These are phyloP conservation scores for Chelonoidis abingdonii DNA, from an alignment of 2,113 vertebrate species.

Conservation along the genomic window DNA sequence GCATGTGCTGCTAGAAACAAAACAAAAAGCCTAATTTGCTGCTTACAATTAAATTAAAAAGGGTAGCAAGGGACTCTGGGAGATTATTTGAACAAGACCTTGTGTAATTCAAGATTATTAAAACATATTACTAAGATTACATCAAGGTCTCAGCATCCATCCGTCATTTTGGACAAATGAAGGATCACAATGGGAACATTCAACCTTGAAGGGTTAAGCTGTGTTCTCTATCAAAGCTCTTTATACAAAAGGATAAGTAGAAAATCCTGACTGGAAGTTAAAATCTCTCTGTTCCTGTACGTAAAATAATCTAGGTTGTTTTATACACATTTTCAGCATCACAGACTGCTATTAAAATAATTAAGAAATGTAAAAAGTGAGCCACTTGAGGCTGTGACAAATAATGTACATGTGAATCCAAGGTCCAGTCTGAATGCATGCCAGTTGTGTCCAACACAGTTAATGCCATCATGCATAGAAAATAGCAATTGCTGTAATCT, in stretches of 20 bases:
- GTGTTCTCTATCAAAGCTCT: not conserved
- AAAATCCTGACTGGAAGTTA: constrained; percentile 8
- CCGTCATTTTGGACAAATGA: constrained; percentile 11
- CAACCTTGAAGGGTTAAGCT: constrained; percentile 7
- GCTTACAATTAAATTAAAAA: constrained; percentile 28
- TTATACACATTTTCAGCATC: not conserved
- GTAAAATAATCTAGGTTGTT: constrained; percentile 26
- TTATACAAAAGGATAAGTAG: not conserved
- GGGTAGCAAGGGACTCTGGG: not conserved
- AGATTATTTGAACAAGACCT: constrained; percentile 28
- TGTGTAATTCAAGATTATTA: constrained; percentile 18
- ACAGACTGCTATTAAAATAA: not conserved
- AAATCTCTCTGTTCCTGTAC: constrained; percentile 15
- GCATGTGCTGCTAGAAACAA: constrained; percentile 2
- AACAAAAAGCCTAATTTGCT: constrained; percentile 27
- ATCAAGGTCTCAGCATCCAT: not conserved
- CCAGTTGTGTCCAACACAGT: not conserved
- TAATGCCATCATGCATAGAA: not conserved
- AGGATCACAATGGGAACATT: constrained; percentile 12
- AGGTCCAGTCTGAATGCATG: not conserved
- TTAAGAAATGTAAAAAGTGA: not conserved
- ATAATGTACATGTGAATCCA: not conserved
- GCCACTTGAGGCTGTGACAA: not conserved
- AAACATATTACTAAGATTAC: constrained; percentile 32
- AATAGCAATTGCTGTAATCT: not conserved